Base-by-base conservation (phyloP, 2,113 vertebrate species). In the Nothoprocta perdicaria region DNA sequence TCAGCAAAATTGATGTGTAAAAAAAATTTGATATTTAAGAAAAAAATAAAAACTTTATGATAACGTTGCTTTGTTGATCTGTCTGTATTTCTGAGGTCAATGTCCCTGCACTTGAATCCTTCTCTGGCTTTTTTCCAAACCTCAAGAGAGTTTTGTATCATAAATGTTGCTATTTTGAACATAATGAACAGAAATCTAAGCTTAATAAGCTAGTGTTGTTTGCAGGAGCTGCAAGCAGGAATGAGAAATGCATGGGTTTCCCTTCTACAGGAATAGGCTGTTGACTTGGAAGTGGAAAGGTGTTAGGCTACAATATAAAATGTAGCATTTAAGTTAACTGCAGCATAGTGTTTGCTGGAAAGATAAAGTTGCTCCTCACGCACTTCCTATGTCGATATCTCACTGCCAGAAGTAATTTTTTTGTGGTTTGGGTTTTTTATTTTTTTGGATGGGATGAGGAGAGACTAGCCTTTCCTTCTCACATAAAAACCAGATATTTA, bases 11-110 rank as follows among this genome's bases (percentile, higher is more conserved):
- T 45, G 88, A 95, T 73, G 90, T 97, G 92, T 95, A 93, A 94
- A 93, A 86, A 91, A 82, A 94, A 82, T 96, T 96, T 96, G 94
- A 96, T 96, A 95, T 96, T 96, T 92, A 92, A 96, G 92, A 48
- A 13, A 90, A 90, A 11, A 96, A 96, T 96, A 96, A 96, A 95
- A 82, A 91, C 81, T 96, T 96, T 97, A 96, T 95, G 78, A 94
- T 73, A 93, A 95, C 19, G 61, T 83, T 91, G 89, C 90, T 74
- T 80, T 83, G 4, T 90, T 71, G 58, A 45, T 89, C 53, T 95
- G 71, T 86, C 71, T 89, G 46, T 88, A 11, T 92, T 91, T 80
- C 71, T 91, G 68, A 61, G 40, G 46, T 38, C 26, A 43, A 46
- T 41, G 50, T 35, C 33, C 43, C 14, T n/a, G 27, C 22, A 9